These are phyloP conservation scores for Chironomus tepperi DNA, from an alignment of 1,140 invertebrate species.

Conservation along the genomic window DNA sequence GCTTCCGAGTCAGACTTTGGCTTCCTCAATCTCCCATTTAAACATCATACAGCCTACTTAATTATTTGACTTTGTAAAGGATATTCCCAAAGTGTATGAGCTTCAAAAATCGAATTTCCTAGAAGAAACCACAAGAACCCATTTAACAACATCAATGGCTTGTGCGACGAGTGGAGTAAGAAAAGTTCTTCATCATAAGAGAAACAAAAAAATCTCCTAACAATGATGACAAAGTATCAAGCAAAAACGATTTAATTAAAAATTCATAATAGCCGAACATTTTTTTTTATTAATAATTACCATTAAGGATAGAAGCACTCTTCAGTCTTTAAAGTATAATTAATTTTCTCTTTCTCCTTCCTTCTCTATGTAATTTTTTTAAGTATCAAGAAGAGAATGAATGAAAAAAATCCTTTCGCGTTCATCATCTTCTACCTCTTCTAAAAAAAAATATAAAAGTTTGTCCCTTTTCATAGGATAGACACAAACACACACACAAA, in stretches of 20 bases:
- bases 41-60: too few relatives aligned
- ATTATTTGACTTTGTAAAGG: too few relatives aligned
- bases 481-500: too few relatives aligned
- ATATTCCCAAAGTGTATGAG: too few relatives aligned
- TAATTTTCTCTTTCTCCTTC: background rate
- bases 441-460: constrained; percentile 7
- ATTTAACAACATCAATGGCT: too few relatives aligned
- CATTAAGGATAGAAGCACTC: background rate
- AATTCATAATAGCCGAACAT: constrained; percentile 13
- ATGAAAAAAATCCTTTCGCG: background rate
- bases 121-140: too few relatives aligned
- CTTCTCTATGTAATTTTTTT: background rate
- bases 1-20: too few relatives aligned
- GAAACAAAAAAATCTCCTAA: background rate
- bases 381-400: background rate
- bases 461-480: background rate
- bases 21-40: too few relatives aligned
- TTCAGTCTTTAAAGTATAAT: constrained; percentile 2
- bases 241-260: constrained; percentile 3
- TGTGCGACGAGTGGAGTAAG: too few relatives aligned
- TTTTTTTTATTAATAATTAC: constrained; percentile 10
- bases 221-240: background rate
- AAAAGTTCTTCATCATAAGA: too few relatives aligned
- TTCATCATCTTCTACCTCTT: constrained; percentile 7
- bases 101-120: too few relatives aligned